Conservation (phyloP, 2,888 invertebrate species). For the Pseudococcus jackbeardsleyi region DNA sequence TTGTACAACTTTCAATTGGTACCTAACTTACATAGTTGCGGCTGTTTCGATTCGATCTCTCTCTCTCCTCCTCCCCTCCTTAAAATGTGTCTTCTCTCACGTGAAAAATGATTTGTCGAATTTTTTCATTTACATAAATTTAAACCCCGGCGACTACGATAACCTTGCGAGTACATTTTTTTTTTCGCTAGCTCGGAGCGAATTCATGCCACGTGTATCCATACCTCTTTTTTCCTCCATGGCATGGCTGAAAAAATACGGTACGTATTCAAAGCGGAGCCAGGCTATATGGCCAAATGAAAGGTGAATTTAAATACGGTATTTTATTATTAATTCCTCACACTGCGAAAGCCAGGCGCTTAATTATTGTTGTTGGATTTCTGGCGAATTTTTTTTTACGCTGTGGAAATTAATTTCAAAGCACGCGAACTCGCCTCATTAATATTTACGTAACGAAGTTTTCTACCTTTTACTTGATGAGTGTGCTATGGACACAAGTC, state of each 20-base stretch:
- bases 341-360: background rate
- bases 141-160: background rate
- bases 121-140: too few relatives aligned
- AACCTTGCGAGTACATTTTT: background rate
- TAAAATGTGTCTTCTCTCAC: too few relatives aligned
- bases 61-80: too few relatives aligned
- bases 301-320: constrained; percentile 1
- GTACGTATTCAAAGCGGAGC: background rate
- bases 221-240: background rate
- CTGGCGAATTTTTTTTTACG: background rate
- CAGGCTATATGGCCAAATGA: background rate
- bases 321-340: background rate
- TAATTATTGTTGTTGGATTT: background rate
- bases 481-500: constrained; percentile 3
- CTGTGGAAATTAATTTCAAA: background rate
- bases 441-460: constrained; percentile 29
- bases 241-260: background rate
- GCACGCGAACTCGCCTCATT: constrained; percentile 23
- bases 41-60: too few relatives aligned
- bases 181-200: background rate
- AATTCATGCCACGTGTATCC: background rate
- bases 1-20: too few relatives aligned
- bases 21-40: too few relatives aligned
- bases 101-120: too few relatives aligned
- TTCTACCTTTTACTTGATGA: constrained; percentile 11